phyloP scores from a whole-genome alignment of 2,113 vertebrate genomes.

The Herpetotheres cachinnans region DNA sequence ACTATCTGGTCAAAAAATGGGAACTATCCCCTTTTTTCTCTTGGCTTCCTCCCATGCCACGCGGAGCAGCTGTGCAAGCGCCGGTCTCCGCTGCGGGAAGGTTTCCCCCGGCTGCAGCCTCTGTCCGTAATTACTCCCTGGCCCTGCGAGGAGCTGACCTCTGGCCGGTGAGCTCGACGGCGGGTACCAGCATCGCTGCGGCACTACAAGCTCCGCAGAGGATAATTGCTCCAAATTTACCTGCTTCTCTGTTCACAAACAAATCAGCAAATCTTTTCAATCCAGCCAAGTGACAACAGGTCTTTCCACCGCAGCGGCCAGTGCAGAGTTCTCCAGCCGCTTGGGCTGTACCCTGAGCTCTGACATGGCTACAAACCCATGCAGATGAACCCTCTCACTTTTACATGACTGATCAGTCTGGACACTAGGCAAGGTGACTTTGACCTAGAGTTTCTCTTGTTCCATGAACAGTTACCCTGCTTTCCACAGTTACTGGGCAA shows the following conservation, averaged over 20 bases:
- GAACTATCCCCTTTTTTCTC: background rate
- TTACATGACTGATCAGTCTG: background rate
- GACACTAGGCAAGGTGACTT: background rate
- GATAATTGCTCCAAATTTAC: background rate
- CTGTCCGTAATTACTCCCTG: too few relatives aligned
- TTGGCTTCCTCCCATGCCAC: background rate
- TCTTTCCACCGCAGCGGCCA: background rate
- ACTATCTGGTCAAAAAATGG: background rate
- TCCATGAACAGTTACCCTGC: background rate
- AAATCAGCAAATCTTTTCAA: background rate
- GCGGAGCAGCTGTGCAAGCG: too few relatives aligned
- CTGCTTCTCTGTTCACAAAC: background rate
- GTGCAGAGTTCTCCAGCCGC: background rate
- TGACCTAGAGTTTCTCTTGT: background rate
- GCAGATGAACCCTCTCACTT: background rate
- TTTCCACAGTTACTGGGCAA: background rate
- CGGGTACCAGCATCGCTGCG: background rate
- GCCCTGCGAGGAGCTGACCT: background rate
- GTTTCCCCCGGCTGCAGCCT: too few relatives aligned
- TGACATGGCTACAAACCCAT: background rate
- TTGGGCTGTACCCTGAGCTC: background rate
- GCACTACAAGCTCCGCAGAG: background rate
- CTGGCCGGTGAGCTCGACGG: accelerated
- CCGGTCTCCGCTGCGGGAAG: too few relatives aligned
- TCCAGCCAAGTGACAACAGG: background rate